phyloP scores from a whole-genome alignment of 2,797 vertebrate genomes.

The Podarcis siculus region DNA sequence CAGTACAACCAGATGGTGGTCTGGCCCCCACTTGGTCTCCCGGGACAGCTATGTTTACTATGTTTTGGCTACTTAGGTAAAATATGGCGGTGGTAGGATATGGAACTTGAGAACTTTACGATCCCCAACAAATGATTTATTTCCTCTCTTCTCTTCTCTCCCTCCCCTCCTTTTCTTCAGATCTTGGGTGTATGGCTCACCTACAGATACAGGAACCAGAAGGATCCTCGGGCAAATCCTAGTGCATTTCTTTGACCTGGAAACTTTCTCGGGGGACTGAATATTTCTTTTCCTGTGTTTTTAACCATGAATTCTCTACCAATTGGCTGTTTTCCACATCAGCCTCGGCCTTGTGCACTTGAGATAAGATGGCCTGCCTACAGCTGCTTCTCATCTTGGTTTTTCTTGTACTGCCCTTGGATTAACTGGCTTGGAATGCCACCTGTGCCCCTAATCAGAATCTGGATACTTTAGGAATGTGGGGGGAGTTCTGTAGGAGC shows the following conservation, averaged over 20 bases:
- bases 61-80: not conserved
- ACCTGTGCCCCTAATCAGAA: slow-evolving; percentile 55
- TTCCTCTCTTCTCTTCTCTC: not conserved
- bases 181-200: slow-evolving; percentile 96
- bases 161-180: slow-evolving; percentile 71
- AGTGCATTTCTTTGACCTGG: slow-evolving; percentile 91
- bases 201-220: slow-evolving; percentile 95
- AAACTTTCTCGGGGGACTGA: slow-evolving; percentile 54
- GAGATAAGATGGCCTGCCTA: slow-evolving; percentile 34
- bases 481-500: slow-evolving; percentile 37
- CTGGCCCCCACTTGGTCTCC: too few relatives aligned
- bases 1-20: too few relatives aligned
- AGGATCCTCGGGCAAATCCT: slow-evolving; percentile 94
- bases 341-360: slow-evolving; percentile 31
- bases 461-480: slow-evolving; percentile 31
- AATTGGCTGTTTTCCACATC: slow-evolving; percentile 49
- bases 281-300: slow-evolving; percentile 49
- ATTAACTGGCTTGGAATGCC: slow-evolving; percentile 60
- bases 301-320: slow-evolving; percentile 68
- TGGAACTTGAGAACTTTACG: not conserved
- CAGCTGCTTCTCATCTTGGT: slow-evolving; percentile 47
- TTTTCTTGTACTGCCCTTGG: slow-evolving; percentile 43
- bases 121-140: not conserved
- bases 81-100: not conserved
- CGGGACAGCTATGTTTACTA: too few relatives aligned